A percentile compares a stretch with the other conserved stretches of the same genome.
Conservation (phyloP, 2,888 invertebrate species). For the Leptinotarsa juncta region DNA sequence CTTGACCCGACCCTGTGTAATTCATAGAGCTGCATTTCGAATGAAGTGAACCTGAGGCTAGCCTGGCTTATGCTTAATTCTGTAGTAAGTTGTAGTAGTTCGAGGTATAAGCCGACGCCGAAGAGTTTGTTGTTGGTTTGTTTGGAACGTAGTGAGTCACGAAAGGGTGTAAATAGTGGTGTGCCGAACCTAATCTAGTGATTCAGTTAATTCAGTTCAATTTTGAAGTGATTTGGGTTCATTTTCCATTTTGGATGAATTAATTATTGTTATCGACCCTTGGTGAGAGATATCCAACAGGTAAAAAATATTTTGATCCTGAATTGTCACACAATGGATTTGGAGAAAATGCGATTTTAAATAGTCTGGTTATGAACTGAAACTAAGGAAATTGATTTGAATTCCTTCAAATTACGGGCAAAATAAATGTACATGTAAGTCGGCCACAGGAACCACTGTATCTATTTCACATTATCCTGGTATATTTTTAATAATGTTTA, state of each 20-base stretch:
- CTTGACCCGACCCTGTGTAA: conserved; percentile 28
- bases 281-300: neutral
- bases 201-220: neutral
- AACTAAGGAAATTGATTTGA: neutral
- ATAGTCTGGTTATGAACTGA: too few species aligned
- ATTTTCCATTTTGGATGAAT: neutral
- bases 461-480: too few species aligned
- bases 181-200: neutral
- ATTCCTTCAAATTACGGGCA: too few species aligned
- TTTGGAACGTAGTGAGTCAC: conserved; percentile 9
- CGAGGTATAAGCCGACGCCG: conserved; percentile 12
- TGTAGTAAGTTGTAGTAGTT: conserved; percentile 29
- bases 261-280: too few species aligned
- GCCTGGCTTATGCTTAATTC: conserved; percentile 30
- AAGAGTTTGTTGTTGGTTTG: conserved; percentile 12
- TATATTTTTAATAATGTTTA: too few species aligned
- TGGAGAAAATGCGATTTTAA: neutral
- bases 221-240: neutral
- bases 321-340: neutral
- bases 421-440: too few species aligned
- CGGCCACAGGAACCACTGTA: too few species aligned
- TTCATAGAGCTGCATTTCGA: conserved; percentile 45
- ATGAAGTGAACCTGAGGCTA: conserved; percentile 45
- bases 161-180: conserved; percentile 5
- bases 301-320: neutral